Conservation (phyloP, 2,113 vertebrate genomes). For the Hymenochirus boettgeri region DNA sequence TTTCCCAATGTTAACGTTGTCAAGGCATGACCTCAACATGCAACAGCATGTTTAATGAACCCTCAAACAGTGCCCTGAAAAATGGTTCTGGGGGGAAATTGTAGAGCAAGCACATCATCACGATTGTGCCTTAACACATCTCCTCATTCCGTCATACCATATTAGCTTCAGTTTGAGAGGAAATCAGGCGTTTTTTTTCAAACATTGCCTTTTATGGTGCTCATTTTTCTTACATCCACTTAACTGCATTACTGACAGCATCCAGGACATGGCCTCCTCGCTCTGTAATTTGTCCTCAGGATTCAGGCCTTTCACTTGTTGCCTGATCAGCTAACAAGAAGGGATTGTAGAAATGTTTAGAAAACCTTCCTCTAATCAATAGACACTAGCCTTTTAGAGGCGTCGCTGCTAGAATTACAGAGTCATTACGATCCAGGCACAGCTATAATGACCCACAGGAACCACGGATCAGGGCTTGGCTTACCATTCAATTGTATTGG, state of each 20-base stretch:
- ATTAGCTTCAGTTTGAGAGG: not conserved
- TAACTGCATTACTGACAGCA: conserved; percentile 4
- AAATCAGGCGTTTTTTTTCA: conserved; percentile 5
- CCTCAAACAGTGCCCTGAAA: conserved; percentile 60
- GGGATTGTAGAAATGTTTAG: not conserved
- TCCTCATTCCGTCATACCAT: conserved; percentile 31
- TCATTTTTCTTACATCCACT: conserved; percentile 1
- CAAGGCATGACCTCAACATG: conserved; percentile 72
- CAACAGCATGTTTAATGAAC: conserved; percentile 73
- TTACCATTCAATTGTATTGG: not conserved
- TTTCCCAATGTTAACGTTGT: conserved; percentile 71
- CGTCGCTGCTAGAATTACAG: conserved; percentile 8
- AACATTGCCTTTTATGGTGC: not conserved
- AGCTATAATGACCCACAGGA: not conserved
- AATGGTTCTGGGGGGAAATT: conserved; percentile 66
- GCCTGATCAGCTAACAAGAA: not conserved
- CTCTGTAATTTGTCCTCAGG: not conserved
- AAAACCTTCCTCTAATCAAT: not conserved
- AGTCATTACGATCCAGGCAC: not conserved
- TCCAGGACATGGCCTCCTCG: not conserved
- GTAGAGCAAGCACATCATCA: conserved; percentile 56
- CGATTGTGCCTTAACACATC: conserved; percentile 39
- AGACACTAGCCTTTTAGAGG: conserved; percentile 7
- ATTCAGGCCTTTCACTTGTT: not conserved
- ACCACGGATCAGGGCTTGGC: not conserved